Evolutionary conservation across 2,797 vertebrate species (phyloP).

Genomic region (Notoglanidium macrostoma): DNA sequence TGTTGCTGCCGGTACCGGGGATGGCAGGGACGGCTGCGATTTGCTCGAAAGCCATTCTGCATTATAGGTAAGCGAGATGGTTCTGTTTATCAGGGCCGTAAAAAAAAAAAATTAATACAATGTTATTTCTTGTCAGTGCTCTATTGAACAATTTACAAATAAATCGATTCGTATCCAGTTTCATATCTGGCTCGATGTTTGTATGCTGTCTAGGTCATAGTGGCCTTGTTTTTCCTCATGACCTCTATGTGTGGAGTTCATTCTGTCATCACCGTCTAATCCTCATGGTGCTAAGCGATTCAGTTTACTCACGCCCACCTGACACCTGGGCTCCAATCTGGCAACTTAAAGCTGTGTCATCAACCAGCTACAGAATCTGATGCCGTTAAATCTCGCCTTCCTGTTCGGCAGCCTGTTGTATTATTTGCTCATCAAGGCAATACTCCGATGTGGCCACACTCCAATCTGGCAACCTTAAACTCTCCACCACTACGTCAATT

Average conservation of each 20-base stretch:
- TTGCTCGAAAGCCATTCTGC: conserved; percentile 93
- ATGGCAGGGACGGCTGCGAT: conserved; percentile 93
- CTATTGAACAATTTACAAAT: neutral
- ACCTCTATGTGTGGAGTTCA: conserved; percentile 4
- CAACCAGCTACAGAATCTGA: neutral
- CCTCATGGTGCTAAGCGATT: neutral
- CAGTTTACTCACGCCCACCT: conserved; percentile 9
- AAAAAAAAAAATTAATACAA: neutral
- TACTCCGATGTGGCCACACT: conserved; percentile 3
- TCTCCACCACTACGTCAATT: neutral
- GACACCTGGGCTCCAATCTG: conserved; percentile 22
- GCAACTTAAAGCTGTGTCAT: neutral
- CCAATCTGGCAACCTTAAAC: neutral
- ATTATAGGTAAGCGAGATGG: conserved; percentile 84
- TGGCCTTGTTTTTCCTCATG: conserved; percentile 9
- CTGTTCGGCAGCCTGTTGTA: neutral
- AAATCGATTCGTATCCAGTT: neutral
- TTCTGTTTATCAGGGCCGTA: neutral
- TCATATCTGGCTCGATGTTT: neutral
- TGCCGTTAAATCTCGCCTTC: neutral
- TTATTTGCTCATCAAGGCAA: conserved; percentile 5
- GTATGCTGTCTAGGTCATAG: neutral
- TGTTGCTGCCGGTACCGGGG: conserved; percentile 96
- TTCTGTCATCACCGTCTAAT: conserved; percentile 19
- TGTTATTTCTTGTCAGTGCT: neutral